Evolutionary conservation across 2,797 vertebrate genomes (phyloP).

Genomic region (Avahi laniger): DNA sequence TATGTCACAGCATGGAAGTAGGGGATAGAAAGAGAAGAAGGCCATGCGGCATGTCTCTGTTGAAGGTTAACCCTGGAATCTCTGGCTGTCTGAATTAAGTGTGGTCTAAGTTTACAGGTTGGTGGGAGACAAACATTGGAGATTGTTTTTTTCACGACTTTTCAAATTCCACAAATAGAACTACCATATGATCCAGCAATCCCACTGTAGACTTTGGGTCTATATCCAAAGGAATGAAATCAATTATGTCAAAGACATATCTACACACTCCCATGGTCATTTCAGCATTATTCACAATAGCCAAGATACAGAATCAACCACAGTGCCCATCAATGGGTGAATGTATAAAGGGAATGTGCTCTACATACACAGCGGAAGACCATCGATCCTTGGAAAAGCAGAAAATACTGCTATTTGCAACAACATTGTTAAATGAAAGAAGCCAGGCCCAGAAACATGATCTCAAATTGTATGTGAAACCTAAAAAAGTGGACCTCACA

Average conservation of each 20-base stretch:
- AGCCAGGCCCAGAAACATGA: background rate
- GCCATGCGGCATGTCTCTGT: background rate
- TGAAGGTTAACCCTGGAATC: background rate
- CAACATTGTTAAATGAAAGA: background rate
- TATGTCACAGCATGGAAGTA: background rate
- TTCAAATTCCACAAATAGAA: constrained; percentile 21
- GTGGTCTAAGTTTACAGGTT: background rate
- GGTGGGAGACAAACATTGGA: background rate
- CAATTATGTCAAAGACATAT: background rate
- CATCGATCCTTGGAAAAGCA: background rate
- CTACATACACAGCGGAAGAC: background rate
- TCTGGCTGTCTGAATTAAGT: background rate
- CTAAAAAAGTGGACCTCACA: background rate
- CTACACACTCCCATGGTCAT: rapidly evolving
- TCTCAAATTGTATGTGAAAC: background rate
- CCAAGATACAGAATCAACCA: background rate
- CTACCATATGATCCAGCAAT: background rate
- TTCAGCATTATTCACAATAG: background rate
- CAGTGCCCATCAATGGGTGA: background rate
- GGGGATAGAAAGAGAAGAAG: background rate
- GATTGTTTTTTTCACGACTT: background rate
- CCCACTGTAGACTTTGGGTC: background rate
- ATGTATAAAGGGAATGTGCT: background rate
- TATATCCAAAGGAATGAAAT: background rate
- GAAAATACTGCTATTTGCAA: too few species aligned